Conservation (phyloP, 2,797 vertebrate species). For the Lacerta viridis region DNA sequence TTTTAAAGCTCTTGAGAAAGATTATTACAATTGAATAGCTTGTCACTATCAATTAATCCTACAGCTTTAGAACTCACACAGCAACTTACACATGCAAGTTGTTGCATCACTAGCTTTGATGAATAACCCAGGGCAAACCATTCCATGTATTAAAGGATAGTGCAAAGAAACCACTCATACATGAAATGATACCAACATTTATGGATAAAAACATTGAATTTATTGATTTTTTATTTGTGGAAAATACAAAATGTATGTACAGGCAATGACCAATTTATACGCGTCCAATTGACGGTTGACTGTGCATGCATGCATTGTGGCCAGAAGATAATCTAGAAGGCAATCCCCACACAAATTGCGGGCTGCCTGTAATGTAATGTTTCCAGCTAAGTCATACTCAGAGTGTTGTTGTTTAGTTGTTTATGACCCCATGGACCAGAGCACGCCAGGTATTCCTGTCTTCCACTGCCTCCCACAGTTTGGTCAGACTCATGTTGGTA, state of each 20-base stretch:
- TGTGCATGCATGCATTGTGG: too few relatives aligned
- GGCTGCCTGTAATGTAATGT: too few relatives aligned
- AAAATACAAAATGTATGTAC: neutral
- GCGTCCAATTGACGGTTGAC: too few relatives aligned
- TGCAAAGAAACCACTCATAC: slow-evolving; percentile 63
- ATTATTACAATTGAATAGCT: slow-evolving; percentile 70
- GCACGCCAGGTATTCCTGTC: too few relatives aligned
- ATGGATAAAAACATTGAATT: slow-evolving; percentile 43
- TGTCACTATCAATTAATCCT: slow-evolving; percentile 72
- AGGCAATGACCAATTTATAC: too few relatives aligned
- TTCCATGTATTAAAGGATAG: slow-evolving; percentile 60
- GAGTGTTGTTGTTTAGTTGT: too few relatives aligned
- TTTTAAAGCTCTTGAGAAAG: slow-evolving; percentile 44
- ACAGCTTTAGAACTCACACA: slow-evolving; percentile 57
- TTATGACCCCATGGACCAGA: too few relatives aligned
- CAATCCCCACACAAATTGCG: too few relatives aligned
- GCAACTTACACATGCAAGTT: slow-evolving; percentile 54
- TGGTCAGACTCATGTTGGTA: too few relatives aligned
- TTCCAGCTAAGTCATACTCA: too few relatives aligned
- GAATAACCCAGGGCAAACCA: slow-evolving; percentile 64
- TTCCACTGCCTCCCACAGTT: too few relatives aligned
- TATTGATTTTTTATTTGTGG: slow-evolving; percentile 18
- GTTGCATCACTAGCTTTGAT: slow-evolving; percentile 61
- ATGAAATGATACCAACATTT: slow-evolving; percentile 47
- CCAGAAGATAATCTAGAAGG: too few relatives aligned